Evolutionary conservation across 1,140 invertebrate species (phyloP), one percentile per base, ranked within the genome.

Genomic region (Geopemphigus sp.): DNA sequence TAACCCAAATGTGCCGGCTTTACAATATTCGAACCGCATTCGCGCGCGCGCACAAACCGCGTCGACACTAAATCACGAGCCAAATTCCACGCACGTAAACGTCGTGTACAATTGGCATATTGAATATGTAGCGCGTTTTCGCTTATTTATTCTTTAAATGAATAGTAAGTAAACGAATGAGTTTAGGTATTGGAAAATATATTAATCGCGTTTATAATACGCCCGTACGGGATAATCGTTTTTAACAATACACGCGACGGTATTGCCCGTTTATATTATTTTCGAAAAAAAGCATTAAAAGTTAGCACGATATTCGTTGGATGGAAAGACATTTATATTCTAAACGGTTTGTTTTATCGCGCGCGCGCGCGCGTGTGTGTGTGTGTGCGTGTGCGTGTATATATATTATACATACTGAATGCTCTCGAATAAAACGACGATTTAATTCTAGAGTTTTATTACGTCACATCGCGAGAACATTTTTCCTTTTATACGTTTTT

Each of bases 381-480:
- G 8, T 39, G 32, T 39, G 32, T 39, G 32, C 8, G 32, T 39
- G 32, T 39, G 32, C 8, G 3, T 39, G 32, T 39, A 8, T 39
- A 39, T 39, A 39, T 39, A 39, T 39, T 39, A 39, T 39, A 39
- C 8, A 39, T 39, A 4, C 8, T 14, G 47, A 29, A 29, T n/a
- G 29, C 47, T 54, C 24, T 54, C 50, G n/a, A n/a, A 54, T 53
- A 12, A 53, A 54, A 72, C 24, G 47, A 50, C 24, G 50, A 24
- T 54, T 72, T 54, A 54, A 54, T 72, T 54, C 24, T 72, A 72
- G 29, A 72, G 68, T 19, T 19, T 72, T 72, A n/a, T 54, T 29
- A 29, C 68, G 47, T 54, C 68, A 54, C 29, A 19, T 6, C 17
- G 24, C 50, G 50, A 53, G 53, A 54, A 72, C 26, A 10, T n/a